A percentile compares a stretch with the other conserved stretches of the same genome.
phyloP scores from a whole-genome alignment of 1,140 invertebrate genomes.

The Magallana ariakensis region DNA sequence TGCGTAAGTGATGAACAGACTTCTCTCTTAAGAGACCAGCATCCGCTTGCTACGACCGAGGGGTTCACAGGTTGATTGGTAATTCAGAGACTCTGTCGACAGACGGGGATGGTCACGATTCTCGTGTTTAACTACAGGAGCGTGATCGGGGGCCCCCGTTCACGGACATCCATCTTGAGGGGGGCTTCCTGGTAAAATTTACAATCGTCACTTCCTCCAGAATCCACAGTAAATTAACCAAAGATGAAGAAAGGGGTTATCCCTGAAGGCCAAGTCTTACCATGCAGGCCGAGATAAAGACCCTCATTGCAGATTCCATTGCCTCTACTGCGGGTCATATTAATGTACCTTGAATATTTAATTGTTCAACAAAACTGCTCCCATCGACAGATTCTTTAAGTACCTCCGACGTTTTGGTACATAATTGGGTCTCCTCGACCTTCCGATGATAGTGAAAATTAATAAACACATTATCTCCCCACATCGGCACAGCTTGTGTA shows the following conservation, averaged over 20 bases:
- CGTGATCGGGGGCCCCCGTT: background rate
- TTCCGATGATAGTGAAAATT: conserved; percentile 7
- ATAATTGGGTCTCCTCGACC: background rate
- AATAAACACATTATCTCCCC: conserved; percentile 16
- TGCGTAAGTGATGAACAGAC: too few relatives aligned
- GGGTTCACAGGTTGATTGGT: too few relatives aligned
- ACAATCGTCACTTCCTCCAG: too few relatives aligned
- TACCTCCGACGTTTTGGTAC: background rate
- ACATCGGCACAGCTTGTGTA: background rate
- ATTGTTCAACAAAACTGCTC: background rate
- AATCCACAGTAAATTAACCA: too few relatives aligned
- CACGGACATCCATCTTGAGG: background rate
- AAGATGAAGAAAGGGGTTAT: too few relatives aligned
- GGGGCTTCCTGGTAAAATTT: too few relatives aligned
- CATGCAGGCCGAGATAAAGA: too few relatives aligned
- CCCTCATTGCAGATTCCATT: background rate
- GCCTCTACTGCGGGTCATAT: background rate
- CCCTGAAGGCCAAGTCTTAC: too few relatives aligned
- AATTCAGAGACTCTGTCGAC: background rate
- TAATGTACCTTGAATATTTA: background rate
- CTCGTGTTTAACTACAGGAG: background rate
- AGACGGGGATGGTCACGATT: background rate
- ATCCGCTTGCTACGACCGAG: too few relatives aligned
- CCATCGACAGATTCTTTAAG: background rate
- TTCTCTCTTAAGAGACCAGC: too few relatives aligned